A percentile compares a stretch with the other conserved stretches of the same genome.
These are phyloP conservation scores for Drosophila fulvimacula DNA, from an alignment of 2,888 invertebrate species.

Conservation along the genomic window DNA sequence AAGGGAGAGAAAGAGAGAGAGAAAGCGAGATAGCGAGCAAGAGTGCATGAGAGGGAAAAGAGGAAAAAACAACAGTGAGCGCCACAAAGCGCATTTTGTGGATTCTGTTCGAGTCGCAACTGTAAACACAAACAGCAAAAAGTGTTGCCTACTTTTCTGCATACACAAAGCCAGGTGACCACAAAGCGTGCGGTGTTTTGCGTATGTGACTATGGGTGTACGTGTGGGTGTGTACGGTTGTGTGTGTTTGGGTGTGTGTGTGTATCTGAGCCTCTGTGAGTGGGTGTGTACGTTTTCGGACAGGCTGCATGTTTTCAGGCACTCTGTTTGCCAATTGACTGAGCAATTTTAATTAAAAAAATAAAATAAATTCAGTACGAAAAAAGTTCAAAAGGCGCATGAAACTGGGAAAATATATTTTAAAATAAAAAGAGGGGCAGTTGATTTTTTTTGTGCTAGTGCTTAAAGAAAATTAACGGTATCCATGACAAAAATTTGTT, in stretches of 20 bases:
- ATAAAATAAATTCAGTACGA: slow-evolving; percentile 27
- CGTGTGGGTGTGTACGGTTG: too few relatives aligned
- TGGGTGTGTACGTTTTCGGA: slow-evolving; percentile 24
- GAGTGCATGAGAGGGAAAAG: background rate
- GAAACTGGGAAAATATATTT: slow-evolving; percentile 6
- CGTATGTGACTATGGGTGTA: slow-evolving; percentile 11
- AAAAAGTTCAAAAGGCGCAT: slow-evolving; percentile 4
- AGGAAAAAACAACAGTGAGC: slow-evolving; percentile 15
- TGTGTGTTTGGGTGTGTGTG: slow-evolving; percentile 14
- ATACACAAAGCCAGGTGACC: slow-evolving; percentile 55
- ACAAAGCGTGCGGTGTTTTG: slow-evolving; percentile 53
- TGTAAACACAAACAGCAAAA: slow-evolving; percentile 33
- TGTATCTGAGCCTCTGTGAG: background rate
- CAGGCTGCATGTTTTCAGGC: slow-evolving; percentile 31
- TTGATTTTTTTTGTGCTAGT: background rate
- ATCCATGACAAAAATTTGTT: background rate
- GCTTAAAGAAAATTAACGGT: slow-evolving; percentile 1
- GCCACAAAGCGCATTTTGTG: slow-evolving; percentile 66
- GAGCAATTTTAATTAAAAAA: slow-evolving; percentile 68
- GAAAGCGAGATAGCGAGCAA: background rate
- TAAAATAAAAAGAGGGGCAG: background rate
- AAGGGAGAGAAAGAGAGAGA: background rate
- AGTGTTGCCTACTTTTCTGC: slow-evolving; percentile 65
- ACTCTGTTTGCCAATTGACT: slow-evolving; percentile 60
- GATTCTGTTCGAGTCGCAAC: slow-evolving; percentile 32